phyloP scores from a whole-genome alignment of 2,888 invertebrate species.

The Caenorhabditis afra region DNA sequence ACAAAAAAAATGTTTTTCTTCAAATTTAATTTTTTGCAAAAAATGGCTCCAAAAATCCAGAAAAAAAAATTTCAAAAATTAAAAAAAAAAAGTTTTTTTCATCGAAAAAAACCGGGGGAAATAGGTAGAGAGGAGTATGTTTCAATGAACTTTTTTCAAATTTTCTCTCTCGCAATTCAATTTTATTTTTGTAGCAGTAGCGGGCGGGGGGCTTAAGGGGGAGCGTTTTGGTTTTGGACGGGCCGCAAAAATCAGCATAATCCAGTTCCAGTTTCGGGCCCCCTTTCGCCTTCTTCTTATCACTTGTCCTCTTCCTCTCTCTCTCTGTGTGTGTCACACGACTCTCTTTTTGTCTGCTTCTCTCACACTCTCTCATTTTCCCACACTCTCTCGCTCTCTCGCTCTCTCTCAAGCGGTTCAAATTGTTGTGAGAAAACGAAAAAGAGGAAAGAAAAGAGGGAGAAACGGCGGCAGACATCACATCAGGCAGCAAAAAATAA shows the following conservation, averaged over 20 bases:
- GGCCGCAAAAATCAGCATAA: slow-evolving; percentile 38
- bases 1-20: not conserved
- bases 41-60: not conserved
- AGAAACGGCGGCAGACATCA: too few relatives aligned
- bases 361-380: not conserved
- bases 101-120: too few relatives aligned
- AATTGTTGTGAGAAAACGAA: too few relatives aligned
- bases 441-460: too few relatives aligned
- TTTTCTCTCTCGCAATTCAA: not conserved
- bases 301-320: slow-evolving; percentile 1
- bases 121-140: too few relatives aligned
- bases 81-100: too few relatives aligned
- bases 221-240: too few relatives aligned
- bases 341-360: too few relatives aligned
- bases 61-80: slow-evolving; percentile 10
- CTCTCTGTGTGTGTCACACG: slow-evolving; percentile 2
- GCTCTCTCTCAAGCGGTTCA: slow-evolving; percentile 11
- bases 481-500: too few relatives aligned
- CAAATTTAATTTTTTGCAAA: not conserved
- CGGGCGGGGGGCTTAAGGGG: too few relatives aligned
- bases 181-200: too few relatives aligned
- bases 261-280: slow-evolving; percentile 20
- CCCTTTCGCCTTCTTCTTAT: slow-evolving; percentile 6
- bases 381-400: slow-evolving; percentile 29
- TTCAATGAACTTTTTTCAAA: not conserved